Evolutionary conservation across 2,113 vertebrate species (phyloP).

Genomic region (Neotragus pygmaeus): DNA sequence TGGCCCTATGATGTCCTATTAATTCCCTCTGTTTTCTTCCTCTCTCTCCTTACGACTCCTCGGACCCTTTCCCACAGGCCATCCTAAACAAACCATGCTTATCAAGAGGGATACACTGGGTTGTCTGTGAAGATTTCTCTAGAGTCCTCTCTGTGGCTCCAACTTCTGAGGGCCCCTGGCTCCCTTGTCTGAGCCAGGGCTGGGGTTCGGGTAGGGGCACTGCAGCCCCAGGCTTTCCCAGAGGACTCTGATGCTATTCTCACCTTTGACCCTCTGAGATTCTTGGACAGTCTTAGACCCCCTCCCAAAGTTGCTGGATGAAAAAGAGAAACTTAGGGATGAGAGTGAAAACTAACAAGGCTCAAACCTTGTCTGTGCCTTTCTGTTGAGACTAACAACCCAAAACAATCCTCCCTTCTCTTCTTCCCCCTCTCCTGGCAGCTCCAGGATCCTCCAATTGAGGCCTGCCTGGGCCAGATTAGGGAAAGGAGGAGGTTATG

Average conservation of each 20-base stretch:
- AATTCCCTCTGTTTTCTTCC: neutral
- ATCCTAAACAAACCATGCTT: neutral
- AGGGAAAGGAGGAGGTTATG: slow-evolving; percentile 29
- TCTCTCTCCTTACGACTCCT: accelerated
- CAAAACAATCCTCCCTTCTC: neutral
- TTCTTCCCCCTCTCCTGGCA: neutral
- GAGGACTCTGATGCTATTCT: neutral
- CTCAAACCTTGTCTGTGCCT: neutral
- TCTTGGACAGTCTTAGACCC: neutral
- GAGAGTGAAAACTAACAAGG: neutral
- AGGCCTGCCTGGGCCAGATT: slow-evolving; percentile 11
- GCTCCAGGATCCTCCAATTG: neutral
- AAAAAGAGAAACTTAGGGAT: neutral
- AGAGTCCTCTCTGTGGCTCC: neutral
- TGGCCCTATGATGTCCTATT: neutral
- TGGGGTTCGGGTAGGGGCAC: neutral
- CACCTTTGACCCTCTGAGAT: neutral
- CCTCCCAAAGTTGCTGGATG: neutral
- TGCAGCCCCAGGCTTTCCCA: neutral
- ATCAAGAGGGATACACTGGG: neutral
- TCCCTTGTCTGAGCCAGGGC: neutral
- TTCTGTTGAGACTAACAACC: neutral
- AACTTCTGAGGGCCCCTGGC: neutral
- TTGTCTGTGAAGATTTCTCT: neutral
- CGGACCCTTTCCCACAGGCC: neutral